phyloP scores from a whole-genome alignment of 1,140 invertebrate species.

The Tetranychus cinnabarinus region DNA sequence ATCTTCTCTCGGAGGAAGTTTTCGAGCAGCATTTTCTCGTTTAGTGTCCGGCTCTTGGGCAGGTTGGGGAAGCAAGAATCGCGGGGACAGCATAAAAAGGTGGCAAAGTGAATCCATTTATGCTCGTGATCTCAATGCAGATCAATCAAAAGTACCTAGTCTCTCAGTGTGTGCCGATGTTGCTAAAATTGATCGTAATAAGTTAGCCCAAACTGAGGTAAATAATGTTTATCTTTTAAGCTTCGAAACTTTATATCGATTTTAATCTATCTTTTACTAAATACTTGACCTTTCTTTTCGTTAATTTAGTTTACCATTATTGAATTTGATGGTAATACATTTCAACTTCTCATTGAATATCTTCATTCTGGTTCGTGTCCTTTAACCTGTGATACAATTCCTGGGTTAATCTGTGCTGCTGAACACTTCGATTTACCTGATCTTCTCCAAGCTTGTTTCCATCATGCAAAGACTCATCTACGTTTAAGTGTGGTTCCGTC shows the following conservation, averaged over 20 bases:
- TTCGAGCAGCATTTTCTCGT: slow-evolving; percentile 6
- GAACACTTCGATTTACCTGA: slow-evolving; percentile 83
- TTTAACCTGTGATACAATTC: slow-evolving; percentile 68
- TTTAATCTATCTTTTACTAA: neutral
- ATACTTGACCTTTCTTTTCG: neutral
- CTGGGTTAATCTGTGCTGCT: slow-evolving; percentile 71
- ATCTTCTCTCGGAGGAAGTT: slow-evolving; percentile 1
- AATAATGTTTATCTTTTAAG: slow-evolving; percentile 6
- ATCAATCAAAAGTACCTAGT: slow-evolving; percentile 34
- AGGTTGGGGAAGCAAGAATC: slow-evolving; percentile 36
- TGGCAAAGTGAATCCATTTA: slow-evolving; percentile 11
- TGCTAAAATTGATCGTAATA: slow-evolving; percentile 70
- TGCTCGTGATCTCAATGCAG: slow-evolving; percentile 5
- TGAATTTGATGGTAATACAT: slow-evolving; percentile 80
- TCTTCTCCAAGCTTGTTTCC: slow-evolving; percentile 73
- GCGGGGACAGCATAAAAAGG: slow-evolving; percentile 11
- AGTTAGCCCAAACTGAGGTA: slow-evolving; percentile 72
- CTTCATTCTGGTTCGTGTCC: slow-evolving; percentile 74
- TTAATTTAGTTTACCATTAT: slow-evolving; percentile 58
- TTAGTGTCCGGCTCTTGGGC: slow-evolving; percentile 8
- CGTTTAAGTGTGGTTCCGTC: slow-evolving; percentile 52
- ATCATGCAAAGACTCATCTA: slow-evolving; percentile 77
- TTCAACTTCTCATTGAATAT: slow-evolving; percentile 67
- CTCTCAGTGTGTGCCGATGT: slow-evolving; percentile 75
- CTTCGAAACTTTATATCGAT: neutral